These are phyloP conservation scores for Botia almorhae DNA, from an alignment of 2,797 vertebrate genomes.

Conservation along the genomic window DNA sequence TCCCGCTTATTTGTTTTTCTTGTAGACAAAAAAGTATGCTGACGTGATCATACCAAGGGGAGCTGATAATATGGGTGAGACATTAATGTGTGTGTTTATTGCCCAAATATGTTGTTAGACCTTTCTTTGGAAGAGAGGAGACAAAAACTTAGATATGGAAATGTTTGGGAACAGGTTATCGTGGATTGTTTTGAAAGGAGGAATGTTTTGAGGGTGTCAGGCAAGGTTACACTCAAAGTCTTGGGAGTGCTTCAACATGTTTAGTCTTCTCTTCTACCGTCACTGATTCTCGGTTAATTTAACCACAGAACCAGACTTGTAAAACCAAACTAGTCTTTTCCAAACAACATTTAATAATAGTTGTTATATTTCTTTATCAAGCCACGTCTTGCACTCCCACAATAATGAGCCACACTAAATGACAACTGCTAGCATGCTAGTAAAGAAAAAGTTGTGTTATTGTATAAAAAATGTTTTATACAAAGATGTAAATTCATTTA, in stretches of 20 bases:
- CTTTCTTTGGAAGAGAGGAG: slow-evolving; percentile 19
- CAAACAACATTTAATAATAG: not conserved
- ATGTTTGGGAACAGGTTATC: slow-evolving; percentile 49
- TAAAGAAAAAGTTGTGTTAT: too few species aligned
- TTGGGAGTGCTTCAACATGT: not conserved
- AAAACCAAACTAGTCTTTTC: not conserved
- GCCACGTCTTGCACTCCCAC: not conserved
- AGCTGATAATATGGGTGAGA: slow-evolving; percentile 91
- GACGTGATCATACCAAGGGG: slow-evolving; percentile 95
- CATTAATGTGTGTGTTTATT: slow-evolving; percentile 24
- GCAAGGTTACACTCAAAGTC: slow-evolving; percentile 42
- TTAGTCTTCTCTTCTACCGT: not conserved
- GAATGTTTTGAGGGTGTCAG: slow-evolving; percentile 31
- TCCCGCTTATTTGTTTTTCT: slow-evolving; percentile 29
- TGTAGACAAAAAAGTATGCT: slow-evolving; percentile 94
- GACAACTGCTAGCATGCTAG: too few species aligned
- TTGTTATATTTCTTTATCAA: not conserved
- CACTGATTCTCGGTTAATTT: not conserved
- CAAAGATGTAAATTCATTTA: not conserved
- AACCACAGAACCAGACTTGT: not conserved
- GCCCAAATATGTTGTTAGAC: slow-evolving; percentile 5
- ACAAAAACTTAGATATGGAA: slow-evolving; percentile 24
- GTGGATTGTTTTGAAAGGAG: slow-evolving; percentile 46
- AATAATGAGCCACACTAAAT: too few species aligned
- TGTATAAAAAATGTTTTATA: too few species aligned